Evolutionary conservation across 2,797 vertebrate species (phyloP).

Genomic region (Cetoscarus ocellatus): DNA sequence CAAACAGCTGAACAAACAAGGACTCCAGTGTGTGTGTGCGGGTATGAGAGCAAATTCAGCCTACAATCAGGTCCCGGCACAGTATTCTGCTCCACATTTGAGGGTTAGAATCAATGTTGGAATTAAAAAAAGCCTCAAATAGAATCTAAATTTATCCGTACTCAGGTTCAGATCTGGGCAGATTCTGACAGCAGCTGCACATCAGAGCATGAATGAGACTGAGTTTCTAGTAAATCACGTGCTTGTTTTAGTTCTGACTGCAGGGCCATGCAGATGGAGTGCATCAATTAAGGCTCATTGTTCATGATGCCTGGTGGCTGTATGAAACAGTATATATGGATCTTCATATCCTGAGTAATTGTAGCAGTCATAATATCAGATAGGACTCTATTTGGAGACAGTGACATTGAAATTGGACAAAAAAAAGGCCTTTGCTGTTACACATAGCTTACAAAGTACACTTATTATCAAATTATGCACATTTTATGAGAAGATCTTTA

Average conservation of each 20-base stretch:
- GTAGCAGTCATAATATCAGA: neutral
- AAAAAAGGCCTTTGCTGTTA: neutral
- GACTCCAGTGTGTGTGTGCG: constrained; percentile 21
- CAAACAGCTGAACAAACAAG: constrained; percentile 47
- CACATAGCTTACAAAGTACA: neutral
- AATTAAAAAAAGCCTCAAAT: constrained; percentile 6
- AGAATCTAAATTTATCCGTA: constrained; percentile 4
- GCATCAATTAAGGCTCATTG: constrained; percentile 15
- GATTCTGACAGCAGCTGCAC: constrained; percentile 30
- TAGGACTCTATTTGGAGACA: neutral
- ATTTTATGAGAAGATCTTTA: neutral
- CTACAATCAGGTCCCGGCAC: constrained; percentile 19
- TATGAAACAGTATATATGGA: neutral
- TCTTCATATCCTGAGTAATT: neutral
- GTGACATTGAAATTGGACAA: neutral
- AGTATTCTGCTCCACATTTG: constrained; percentile 20
- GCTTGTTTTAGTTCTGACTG: neutral
- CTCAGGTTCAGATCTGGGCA: neutral
- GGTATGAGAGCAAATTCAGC: constrained; percentile 6
- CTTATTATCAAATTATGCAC: neutral
- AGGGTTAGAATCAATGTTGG: neutral
- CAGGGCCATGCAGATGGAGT: neutral
- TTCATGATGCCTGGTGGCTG: neutral
- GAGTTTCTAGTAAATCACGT: neutral
- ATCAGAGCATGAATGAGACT: neutral